Base-by-base conservation (phyloP, 2,113 vertebrate species). In the Stictonetta naevosa region DNA sequence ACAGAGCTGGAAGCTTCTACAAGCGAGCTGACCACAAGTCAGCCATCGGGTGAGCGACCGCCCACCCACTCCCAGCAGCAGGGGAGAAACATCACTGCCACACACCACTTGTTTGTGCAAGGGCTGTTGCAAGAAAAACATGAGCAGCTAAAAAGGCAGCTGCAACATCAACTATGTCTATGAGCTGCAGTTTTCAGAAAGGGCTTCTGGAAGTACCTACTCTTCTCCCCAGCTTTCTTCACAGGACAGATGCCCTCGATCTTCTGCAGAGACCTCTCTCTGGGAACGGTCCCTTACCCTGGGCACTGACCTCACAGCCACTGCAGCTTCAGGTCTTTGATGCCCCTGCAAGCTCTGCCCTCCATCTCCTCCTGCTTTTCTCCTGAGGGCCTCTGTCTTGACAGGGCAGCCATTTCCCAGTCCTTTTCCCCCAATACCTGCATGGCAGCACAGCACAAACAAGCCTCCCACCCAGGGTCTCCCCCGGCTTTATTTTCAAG, bases 81-180 rank as follows among this genome's bases (percentile, higher is more conserved):
- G 33, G 18, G 52, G 38, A 69, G 42, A 73, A 46, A 44, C n/a
- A 11, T 10, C 3, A 0, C 22, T 33, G 5, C 46, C 8, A 2
- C 3, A 38, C 1, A 3, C 22, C 31, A 18, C 28, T 42, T 25
- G 67, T 55, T 42, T 25, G 67, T 55, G 14, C 1, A 2, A 68
- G 29, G 50, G 46, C 67, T 58, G n/a, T 36, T 31, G 7, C 29
- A 81, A 52, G 13, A 19, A 36, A n/a, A 28, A 34, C 0, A 0
- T 10, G 13, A n/a, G 5, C 62, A 67, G 44, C 50, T 74, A 50
- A 31, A 46, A 68, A 81, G 53, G 55, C 44, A 66, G 17, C 33
- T 81, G 11, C 14, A 29, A 53, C 4, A 11, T 18, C 20, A 2
- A 18, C 20, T 3, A 2, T 0, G 0, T 13, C 59, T 40, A 19